phyloP scores from a whole-genome alignment of 2,113 vertebrate species.

The Upupa epops region DNA sequence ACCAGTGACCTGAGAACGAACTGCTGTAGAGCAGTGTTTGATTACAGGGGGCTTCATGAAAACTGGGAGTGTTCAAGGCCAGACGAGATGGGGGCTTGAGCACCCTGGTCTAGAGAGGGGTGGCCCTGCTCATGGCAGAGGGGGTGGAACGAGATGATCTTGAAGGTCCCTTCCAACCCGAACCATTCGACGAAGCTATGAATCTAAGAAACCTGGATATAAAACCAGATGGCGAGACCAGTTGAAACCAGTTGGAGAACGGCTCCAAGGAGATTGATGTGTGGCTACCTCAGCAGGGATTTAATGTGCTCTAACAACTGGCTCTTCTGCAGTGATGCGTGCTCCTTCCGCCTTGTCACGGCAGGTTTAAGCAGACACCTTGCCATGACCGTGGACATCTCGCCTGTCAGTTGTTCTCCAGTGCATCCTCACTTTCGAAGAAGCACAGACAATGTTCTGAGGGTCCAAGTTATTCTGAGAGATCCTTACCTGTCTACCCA shows the following conservation, averaged over 20 bases:
- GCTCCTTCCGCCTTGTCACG: not conserved
- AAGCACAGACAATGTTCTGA: not conserved
- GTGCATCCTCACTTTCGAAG: not conserved
- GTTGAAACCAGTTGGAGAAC: not conserved
- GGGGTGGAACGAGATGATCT: too few species aligned
- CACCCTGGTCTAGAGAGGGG: too few species aligned
- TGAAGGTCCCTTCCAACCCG: too few species aligned
- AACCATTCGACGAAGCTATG: too few species aligned
- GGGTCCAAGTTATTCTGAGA: not conserved
- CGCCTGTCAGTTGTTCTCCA: too few species aligned
- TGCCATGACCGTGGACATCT: not conserved
- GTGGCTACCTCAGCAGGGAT: not conserved
- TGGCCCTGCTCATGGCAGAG: too few species aligned
- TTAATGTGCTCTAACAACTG: not conserved
- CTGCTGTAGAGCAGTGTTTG: not conserved
- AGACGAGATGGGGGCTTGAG: too few species aligned
- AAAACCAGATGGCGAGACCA: not conserved
- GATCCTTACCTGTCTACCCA: not conserved
- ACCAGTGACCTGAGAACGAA: not conserved
- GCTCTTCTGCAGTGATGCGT: not conserved
- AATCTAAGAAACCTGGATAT: not conserved
- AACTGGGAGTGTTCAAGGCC: too few species aligned
- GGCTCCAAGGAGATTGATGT: not conserved
- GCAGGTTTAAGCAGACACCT: not conserved
- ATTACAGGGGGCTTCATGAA: not conserved